A percentile compares a stretch with the other conserved stretches of the same genome.
Conservation (phyloP, 2,113 vertebrate species). For the Actinemys pallida region DNA sequence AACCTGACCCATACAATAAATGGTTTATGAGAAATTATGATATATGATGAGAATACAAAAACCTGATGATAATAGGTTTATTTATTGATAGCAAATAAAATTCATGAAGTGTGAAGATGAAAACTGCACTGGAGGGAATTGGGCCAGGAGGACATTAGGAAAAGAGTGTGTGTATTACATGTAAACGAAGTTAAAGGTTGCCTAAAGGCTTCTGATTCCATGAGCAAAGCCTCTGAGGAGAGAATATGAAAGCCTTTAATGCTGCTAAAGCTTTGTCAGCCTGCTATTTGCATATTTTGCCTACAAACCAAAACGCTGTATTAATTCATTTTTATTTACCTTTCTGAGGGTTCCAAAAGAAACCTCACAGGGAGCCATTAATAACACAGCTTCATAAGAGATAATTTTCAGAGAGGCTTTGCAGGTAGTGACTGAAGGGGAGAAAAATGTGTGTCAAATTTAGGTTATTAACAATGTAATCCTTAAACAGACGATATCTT, state of each 20-base stretch:
- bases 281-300: slow-evolving; percentile 65
- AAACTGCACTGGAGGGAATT: slow-evolving; percentile 69
- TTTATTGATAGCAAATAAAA: slow-evolving; percentile 84
- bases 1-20: slow-evolving; percentile 49
- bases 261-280: slow-evolving; percentile 53
- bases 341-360: slow-evolving; percentile 64
- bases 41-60: slow-evolving; percentile 78
- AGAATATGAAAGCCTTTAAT: slow-evolving; percentile 63
- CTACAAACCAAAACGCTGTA: slow-evolving; percentile 53
- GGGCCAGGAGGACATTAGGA: slow-evolving; percentile 52
- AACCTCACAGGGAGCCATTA: slow-evolving; percentile 65
- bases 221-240: slow-evolving; percentile 47
- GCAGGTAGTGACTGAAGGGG: slow-evolving; percentile 65
- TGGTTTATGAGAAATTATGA: slow-evolving; percentile 72
- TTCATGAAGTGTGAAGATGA: slow-evolving; percentile 79
- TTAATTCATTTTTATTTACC: slow-evolving; percentile 75
- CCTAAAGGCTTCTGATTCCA: slow-evolving; percentile 64
- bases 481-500: slow-evolving; percentile 67
- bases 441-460: slow-evolving; percentile 59
- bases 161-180: not conserved
- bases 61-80: slow-evolving; percentile 76
- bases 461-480: slow-evolving; percentile 70
- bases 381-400: slow-evolving; percentile 52
- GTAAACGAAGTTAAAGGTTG: slow-evolving; percentile 60
- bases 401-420: slow-evolving; percentile 65